Evolutionary conservation across 2,113 vertebrate species (phyloP).

Genomic region (Ellobius talpinus): DNA sequence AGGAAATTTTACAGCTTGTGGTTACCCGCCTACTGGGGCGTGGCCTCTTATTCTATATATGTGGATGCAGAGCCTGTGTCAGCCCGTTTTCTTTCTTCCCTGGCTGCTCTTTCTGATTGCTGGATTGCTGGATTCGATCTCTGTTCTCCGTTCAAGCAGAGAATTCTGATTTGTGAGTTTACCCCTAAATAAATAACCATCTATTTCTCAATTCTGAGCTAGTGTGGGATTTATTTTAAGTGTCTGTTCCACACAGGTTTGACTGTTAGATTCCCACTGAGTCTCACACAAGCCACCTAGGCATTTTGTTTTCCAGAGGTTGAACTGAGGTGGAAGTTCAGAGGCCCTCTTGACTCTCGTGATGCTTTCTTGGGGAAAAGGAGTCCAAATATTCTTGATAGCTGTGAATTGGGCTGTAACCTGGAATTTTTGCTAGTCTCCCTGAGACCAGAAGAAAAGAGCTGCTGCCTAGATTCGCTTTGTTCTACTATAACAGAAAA

Average conservation of each 20-base stretch:
- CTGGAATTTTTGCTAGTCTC: not conserved
- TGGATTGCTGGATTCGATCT: no score
- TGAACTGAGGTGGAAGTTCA: not conserved
- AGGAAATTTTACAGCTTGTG: no score
- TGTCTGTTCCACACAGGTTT: not conserved
- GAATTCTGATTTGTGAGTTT: no score
- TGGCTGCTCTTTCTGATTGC: no score
- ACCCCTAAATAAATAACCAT: no score
- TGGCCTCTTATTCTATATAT: no score
- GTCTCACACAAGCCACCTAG: not conserved
- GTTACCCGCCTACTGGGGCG: no score
- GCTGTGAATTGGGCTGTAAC: not conserved
- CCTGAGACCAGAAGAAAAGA: not conserved
- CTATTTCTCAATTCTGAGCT: no score
- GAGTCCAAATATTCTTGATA: fast-evolving
- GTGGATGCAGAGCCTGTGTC: no score
- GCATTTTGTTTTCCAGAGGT: not conserved
- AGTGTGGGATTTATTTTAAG: no score
- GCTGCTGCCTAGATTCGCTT: not conserved
- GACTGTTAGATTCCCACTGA: not conserved
- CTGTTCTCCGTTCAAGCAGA: no score
- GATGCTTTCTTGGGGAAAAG: not conserved
- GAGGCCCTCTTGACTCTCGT: not conserved
- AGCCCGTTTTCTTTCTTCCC: no score
- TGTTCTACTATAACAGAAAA: not conserved